Base-by-base conservation (phyloP, 2,113 vertebrate species). In the Eurystomus gularis region DNA sequence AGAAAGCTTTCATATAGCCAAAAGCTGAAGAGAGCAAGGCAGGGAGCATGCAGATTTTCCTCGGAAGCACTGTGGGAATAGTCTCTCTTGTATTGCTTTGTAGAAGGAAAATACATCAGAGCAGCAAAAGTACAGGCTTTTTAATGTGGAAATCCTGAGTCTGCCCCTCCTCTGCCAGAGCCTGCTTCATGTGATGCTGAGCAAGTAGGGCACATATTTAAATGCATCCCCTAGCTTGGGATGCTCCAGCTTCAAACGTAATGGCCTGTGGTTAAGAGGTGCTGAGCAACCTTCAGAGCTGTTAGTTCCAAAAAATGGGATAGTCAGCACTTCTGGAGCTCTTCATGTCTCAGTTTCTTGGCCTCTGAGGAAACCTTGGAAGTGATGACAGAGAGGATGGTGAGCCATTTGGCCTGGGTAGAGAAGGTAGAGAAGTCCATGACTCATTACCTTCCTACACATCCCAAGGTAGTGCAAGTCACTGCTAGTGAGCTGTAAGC, bases 331-430 rank as follows among this genome's bases (percentile, higher is more conserved):
- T 91, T 85, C 66, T 76, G 84, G 42, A 87, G 39, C 40, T 75
- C 64, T 93, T 95, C 84, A 37, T 33, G 51, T 62, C 60, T 84
- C 73, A 64, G 14, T 84, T 94, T 84, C 51, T 84, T 95, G 88
- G 69, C 94, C 80, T 88, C 46, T 78, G 60, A 88, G 72, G n/a
- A 92, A 90, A 70, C 55, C 16, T 40, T 90, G 37, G 39, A 69
- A 60, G 46, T 82, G 82, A 83, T 90, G 83, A 88, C 83, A 86
- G 64, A 62, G 80, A 69, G 55, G 69, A 60, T 68, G 80, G 55
- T 94, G 83, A 94, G 86, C 85, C 90, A 71, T 79, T 82, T 85
- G 62, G 79, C 76, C 62, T 66, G 93, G 23, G 9, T 81, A 76
- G 60, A 39, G 39, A 84, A 81, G 64, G 72, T 28, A 62, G 44